A percentile compares a stretch with the other conserved stretches of the same genome.
Conservation (phyloP, 1,140 invertebrate species). For the Luehdorfia chinensis region DNA sequence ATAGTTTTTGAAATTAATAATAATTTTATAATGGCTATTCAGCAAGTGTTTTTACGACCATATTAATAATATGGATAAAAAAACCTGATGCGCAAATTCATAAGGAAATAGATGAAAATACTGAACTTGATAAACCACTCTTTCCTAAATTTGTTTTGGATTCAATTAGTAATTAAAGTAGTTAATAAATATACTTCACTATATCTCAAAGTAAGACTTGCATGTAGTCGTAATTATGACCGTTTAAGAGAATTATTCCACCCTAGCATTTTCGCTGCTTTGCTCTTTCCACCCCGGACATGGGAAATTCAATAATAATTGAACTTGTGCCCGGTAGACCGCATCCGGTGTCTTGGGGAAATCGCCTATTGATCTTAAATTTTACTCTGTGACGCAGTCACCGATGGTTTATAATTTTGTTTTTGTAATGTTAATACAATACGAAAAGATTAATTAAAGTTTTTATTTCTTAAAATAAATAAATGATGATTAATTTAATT, state of each 20-base stretch:
- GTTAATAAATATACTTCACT: neutral
- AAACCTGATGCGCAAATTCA: too few relatives aligned
- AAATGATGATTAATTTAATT: too few relatives aligned
- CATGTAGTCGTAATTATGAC: constrained; percentile 4
- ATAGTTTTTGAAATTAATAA: too few relatives aligned
- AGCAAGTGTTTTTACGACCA: too few relatives aligned
- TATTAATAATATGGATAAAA: too few relatives aligned
- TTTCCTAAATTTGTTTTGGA: too few relatives aligned
- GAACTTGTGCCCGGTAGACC: constrained; percentile 60
- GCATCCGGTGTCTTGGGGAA: constrained; percentile 67
- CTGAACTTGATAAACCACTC: too few relatives aligned
- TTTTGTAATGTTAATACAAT: neutral
- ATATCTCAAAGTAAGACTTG: constrained; percentile 7
- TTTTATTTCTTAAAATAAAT: too few relatives aligned
- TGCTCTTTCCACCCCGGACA: constrained; percentile 31
- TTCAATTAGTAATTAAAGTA: too few relatives aligned
- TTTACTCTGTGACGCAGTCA: constrained; percentile 24
- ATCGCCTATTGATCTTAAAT: constrained; percentile 63
- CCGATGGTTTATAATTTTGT: constrained; percentile 1
- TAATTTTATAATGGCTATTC: too few relatives aligned
- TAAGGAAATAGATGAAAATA: too few relatives aligned
- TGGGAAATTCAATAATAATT: constrained; percentile 71
- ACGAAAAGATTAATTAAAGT: too few relatives aligned
- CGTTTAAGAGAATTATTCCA: constrained; percentile 31
- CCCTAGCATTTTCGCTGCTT: constrained; percentile 33